phyloP scores from a whole-genome alignment of 2,113 vertebrate genomes.

The Talpa occidentalis region DNA sequence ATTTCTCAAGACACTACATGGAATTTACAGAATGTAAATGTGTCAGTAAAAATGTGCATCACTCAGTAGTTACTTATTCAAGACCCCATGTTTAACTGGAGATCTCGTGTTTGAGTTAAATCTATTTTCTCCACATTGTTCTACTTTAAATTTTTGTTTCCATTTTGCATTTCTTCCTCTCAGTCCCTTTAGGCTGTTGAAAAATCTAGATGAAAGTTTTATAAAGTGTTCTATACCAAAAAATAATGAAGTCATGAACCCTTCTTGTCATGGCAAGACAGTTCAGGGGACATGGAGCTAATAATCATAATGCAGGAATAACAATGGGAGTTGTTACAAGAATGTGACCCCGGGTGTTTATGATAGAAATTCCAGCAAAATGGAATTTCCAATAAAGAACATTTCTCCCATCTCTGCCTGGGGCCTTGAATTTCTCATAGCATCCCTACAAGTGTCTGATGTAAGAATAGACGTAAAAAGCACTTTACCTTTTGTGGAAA shows the following conservation, averaged over 20 bases:
- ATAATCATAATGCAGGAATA: not conserved
- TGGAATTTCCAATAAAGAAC: not conserved
- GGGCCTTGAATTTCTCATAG: not conserved
- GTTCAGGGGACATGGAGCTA: not conserved
- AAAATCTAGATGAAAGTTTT: not conserved
- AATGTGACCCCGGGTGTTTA: not conserved
- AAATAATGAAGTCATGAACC: not conserved
- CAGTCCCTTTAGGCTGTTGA: not conserved
- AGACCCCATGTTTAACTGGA: not conserved
- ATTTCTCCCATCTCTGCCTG: not conserved
- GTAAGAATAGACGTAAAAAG: not conserved
- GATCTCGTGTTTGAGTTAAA: not conserved
- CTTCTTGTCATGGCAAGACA: not conserved
- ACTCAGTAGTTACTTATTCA: not conserved
- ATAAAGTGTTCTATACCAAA: not conserved
- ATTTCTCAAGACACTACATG: conserved; percentile 37
- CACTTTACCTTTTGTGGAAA: too few species aligned
- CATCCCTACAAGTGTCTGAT: not conserved
- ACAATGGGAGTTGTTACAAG: not conserved
- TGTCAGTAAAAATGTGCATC: conserved; percentile 6
- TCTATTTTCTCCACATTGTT: not conserved
- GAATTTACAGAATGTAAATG: conserved; percentile 8
- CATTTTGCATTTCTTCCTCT: conserved; percentile 5
- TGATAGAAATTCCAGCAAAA: too few species aligned
- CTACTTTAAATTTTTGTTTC: not conserved